Conservation (phyloP, 2,113 vertebrate species). For the Strix uralensis region DNA sequence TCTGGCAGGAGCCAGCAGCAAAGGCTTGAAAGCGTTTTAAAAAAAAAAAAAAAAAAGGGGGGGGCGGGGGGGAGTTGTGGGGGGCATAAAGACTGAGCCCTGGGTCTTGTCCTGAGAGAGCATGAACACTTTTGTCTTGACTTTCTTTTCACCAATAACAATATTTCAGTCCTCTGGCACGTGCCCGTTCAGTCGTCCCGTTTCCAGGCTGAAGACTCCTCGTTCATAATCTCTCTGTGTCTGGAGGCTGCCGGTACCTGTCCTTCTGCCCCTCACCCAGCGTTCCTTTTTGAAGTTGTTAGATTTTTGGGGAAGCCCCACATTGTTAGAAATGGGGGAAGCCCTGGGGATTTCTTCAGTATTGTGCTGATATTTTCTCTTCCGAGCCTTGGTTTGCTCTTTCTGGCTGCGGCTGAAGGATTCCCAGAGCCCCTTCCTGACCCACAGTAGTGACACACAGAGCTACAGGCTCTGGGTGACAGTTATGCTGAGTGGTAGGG, state of each 20-base stretch:
- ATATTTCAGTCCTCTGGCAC: background rate
- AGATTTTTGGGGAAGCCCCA: background rate
- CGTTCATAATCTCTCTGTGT: background rate
- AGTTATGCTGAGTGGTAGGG: background rate
- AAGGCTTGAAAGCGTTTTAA: background rate
- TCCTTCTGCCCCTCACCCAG: background rate
- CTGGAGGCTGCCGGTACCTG: background rate
- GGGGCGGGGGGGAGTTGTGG: background rate
- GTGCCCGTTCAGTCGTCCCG: background rate
- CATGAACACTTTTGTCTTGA: background rate
- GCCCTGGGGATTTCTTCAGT: background rate
- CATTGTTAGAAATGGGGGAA: background rate
- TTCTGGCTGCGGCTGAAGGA: background rate
- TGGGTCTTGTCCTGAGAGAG: background rate
- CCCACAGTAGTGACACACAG: accelerated
- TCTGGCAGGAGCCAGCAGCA: background rate
- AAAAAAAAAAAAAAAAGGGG: background rate
- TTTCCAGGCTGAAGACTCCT: slow-evolving; percentile 23
- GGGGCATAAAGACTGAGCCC: background rate
- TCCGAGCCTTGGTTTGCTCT: background rate
- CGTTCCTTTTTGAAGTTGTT: background rate
- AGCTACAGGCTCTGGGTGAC: background rate
- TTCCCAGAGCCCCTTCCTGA: background rate
- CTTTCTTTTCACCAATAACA: background rate
- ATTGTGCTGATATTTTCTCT: background rate